phyloP scores from a whole-genome alignment of 2,797 vertebrate species.

The Percopsis omiscomaycus region DNA sequence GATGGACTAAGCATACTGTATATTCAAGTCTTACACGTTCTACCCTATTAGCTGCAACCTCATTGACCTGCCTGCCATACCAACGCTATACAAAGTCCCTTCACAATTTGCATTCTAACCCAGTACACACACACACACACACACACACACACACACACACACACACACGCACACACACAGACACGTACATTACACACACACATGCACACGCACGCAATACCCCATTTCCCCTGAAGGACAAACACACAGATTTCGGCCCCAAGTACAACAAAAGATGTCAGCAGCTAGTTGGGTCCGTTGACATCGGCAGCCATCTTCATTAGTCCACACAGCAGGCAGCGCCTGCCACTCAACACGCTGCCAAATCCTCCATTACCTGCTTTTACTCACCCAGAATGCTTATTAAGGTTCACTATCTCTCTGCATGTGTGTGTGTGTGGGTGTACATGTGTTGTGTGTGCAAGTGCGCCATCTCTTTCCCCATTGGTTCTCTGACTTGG shows the following conservation, averaged over 20 bases:
- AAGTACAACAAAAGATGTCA: slow-evolving; percentile 13
- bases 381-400: slow-evolving; percentile 7
- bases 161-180: slow-evolving; percentile 8
- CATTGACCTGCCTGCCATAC: slow-evolving; percentile 21
- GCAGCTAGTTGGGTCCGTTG: neutral
- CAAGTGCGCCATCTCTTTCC: neutral
- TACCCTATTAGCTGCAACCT: slow-evolving; percentile 46
- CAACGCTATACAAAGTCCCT: neutral
- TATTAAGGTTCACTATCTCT: slow-evolving; percentile 20
- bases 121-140: slow-evolving; percentile 1
- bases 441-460: slow-evolving; percentile 17
- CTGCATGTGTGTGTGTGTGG: slow-evolving; percentile 8
- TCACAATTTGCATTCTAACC: neutral
- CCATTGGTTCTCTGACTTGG: slow-evolving; percentile 19
- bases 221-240: neutral
- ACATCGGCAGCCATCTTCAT: slow-evolving; percentile 13
- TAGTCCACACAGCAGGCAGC: slow-evolving; percentile 5
- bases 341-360: slow-evolving; percentile 11
- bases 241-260: slow-evolving; percentile 3
- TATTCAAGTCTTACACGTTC: slow-evolving; percentile 28
- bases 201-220: neutral
- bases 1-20: slow-evolving; percentile 20
- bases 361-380: slow-evolving; percentile 4
- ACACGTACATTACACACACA: neutral
- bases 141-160: neutral